A percentile compares a stretch with the other conserved stretches of the same genome.
Evolutionary conservation across 1,140 invertebrate species (phyloP).

Genomic region (Drosophila nigromelanica): DNA sequence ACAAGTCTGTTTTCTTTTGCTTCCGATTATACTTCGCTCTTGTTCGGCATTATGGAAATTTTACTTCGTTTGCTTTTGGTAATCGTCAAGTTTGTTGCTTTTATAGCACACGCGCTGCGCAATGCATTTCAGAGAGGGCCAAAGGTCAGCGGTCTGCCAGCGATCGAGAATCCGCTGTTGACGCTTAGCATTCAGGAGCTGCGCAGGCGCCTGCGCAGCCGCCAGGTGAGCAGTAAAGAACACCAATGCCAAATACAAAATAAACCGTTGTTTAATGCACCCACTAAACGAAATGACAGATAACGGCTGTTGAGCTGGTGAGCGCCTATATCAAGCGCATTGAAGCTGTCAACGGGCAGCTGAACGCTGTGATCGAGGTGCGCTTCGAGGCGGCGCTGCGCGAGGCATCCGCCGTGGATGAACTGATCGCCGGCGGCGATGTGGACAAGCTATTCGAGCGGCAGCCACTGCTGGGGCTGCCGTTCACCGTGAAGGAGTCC

Average conservation of each 20-base stretch:
- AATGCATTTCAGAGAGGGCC: neutral
- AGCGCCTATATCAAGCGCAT: constrained; percentile 88
- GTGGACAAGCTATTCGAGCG: constrained; percentile 83
- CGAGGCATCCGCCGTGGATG: constrained; percentile 87
- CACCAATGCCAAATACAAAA: neutral
- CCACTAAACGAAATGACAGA: constrained; percentile 70
- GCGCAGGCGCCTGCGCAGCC: constrained; percentile 38
- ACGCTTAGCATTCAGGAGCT: constrained; percentile 51
- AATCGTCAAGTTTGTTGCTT: constrained; percentile 39
- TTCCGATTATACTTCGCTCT: neutral
- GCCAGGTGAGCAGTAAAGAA: constrained; percentile 38
- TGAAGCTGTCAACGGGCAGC: constrained; percentile 87
- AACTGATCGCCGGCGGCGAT: constrained; percentile 58
- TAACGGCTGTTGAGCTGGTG: constrained; percentile 87
- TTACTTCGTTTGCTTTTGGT: constrained; percentile 56
- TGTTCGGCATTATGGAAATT: constrained; percentile 49
- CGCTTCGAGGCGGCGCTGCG: constrained; percentile 87
- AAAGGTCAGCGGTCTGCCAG: constrained; percentile 22
- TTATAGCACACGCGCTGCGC: constrained; percentile 23
- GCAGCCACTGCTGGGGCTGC: constrained; percentile 89
- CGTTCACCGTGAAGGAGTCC: constrained; percentile 90
- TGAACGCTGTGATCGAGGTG: constrained; percentile 90
- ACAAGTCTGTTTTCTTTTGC: neutral
- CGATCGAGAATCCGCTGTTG: constrained; percentile 48
- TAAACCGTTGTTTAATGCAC: too few species aligned